phyloP scores from a whole-genome alignment of 1,140 invertebrate species.

The Drosophila sechellia region DNA sequence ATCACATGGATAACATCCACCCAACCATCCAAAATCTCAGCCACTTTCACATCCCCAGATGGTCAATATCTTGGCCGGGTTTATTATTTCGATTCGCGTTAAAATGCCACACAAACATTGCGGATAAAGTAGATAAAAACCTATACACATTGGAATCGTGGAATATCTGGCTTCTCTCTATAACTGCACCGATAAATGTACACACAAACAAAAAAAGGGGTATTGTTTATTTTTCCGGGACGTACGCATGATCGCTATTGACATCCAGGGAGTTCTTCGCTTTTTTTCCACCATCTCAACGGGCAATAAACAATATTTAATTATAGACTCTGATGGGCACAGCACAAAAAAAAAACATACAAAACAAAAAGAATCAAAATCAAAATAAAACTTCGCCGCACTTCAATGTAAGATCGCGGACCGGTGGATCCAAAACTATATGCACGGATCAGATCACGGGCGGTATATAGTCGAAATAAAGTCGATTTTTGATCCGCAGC shows the following conservation, averaged over 20 bases:
- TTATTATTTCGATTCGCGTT: slow-evolving; percentile 46
- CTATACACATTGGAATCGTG: slow-evolving; percentile 4
- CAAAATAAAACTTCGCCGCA: slow-evolving; percentile 13
- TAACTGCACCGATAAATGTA: slow-evolving; percentile 18
- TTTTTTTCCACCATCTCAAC: slow-evolving; percentile 1
- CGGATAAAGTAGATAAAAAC: slow-evolving; percentile 62
- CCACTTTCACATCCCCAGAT: slow-evolving; percentile 30
- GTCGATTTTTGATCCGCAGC: slow-evolving; percentile 22
- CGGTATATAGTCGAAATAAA: not conserved
- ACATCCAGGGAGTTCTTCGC: slow-evolving; percentile 23
- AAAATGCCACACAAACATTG: slow-evolving; percentile 37
- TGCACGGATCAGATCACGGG: not conserved
- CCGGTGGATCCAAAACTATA: slow-evolving; percentile 9
- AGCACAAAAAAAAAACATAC: slow-evolving; percentile 11
- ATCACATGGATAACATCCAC: not conserved
- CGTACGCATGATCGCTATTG: slow-evolving; percentile 36
- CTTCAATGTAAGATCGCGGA: slow-evolving; percentile 20
- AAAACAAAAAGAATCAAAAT: not conserved
- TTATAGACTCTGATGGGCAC: slow-evolving; percentile 12
- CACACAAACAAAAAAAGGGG: slow-evolving; percentile 1
- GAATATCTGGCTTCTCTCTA: slow-evolving; percentile 15
- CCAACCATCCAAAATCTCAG: not conserved
- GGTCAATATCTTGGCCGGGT: slow-evolving; percentile 56
- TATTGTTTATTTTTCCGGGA: slow-evolving; percentile 40
- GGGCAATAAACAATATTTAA: slow-evolving; percentile 29